These are phyloP conservation scores for Muscicapa adusta DNA, from an alignment of 2,113 vertebrate genomes.

Conservation along the genomic window DNA sequence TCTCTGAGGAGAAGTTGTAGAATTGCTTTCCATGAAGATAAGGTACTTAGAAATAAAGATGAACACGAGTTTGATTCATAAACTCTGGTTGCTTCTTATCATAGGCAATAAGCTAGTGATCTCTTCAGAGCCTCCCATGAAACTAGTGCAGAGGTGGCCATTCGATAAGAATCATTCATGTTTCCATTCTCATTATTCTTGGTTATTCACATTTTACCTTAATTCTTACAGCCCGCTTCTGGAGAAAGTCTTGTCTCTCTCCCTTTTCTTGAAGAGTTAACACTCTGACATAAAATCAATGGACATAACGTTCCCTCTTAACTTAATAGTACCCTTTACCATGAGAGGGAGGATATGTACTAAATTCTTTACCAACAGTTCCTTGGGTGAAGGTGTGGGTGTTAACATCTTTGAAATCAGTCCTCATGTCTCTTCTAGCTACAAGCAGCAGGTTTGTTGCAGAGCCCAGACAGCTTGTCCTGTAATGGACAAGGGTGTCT, in stretches of 20 bases:
- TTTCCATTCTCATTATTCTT: neutral
- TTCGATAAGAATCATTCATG: neutral
- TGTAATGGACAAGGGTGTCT: too few relatives aligned
- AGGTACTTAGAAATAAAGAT: neutral
- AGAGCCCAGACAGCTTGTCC: neutral
- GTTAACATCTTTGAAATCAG: accelerated
- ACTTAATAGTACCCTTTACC: neutral
- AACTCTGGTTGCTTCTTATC: neutral
- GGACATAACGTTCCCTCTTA: neutral
- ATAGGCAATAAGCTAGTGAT: neutral
- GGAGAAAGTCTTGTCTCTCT: neutral
- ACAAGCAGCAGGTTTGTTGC: too few relatives aligned
- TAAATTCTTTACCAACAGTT: neutral
- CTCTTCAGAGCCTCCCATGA: neutral
- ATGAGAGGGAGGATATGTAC: neutral
- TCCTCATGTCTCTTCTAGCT: too few relatives aligned
- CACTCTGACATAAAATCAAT: neutral
- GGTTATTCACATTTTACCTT: neutral
- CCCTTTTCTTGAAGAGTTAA: neutral
- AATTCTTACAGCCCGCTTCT: neutral
- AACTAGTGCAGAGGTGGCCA: neutral
- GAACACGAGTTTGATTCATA: neutral
- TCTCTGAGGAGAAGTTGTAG: neutral
- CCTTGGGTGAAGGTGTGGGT: neutral
- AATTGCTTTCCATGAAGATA: neutral